Evolutionary conservation across 2,888 invertebrate species (phyloP).

Genomic region (Aleiodes leptofemur): DNA sequence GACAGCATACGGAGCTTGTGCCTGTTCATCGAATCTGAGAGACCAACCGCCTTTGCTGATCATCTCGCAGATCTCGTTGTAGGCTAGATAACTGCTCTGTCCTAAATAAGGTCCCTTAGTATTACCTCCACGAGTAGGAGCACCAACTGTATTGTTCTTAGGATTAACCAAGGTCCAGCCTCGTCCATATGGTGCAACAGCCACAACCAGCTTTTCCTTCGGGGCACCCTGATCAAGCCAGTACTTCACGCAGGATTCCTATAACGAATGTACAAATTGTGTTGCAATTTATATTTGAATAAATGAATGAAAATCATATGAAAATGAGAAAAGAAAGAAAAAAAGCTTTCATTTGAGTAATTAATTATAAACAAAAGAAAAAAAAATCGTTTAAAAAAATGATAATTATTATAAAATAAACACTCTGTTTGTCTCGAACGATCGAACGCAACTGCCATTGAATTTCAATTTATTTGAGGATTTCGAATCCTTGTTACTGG

Average conservation of each 20-base stretch:
- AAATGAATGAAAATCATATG: too few relatives aligned
- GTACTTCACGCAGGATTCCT: conserved; percentile 76
- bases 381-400: too few relatives aligned
- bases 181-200: conserved; percentile 84
- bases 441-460: too few relatives aligned
- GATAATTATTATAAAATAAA: too few relatives aligned
- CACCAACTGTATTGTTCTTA: conserved; percentile 76
- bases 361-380: too few relatives aligned
- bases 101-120: conserved; percentile 80
- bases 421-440: too few relatives aligned
- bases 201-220: conserved; percentile 81
- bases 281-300: too few relatives aligned
- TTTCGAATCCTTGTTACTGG: too few relatives aligned
- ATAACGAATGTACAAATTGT: too few relatives aligned
- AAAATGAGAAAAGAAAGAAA: too few relatives aligned
- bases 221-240: conserved; percentile 79
- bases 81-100: conserved; percentile 81
- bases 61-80: conserved; percentile 79
- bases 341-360: too few relatives aligned
- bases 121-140: conserved; percentile 79
- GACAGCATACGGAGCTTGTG: conserved; percentile 75
- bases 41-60: conserved; percentile 65
- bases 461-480: too few relatives aligned
- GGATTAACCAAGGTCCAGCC: conserved; percentile 79
- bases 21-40: conserved; percentile 70